Evolutionary conservation across 1,140 invertebrate species (phyloP).

Genomic region (Ditylenchus dipsaci): DNA sequence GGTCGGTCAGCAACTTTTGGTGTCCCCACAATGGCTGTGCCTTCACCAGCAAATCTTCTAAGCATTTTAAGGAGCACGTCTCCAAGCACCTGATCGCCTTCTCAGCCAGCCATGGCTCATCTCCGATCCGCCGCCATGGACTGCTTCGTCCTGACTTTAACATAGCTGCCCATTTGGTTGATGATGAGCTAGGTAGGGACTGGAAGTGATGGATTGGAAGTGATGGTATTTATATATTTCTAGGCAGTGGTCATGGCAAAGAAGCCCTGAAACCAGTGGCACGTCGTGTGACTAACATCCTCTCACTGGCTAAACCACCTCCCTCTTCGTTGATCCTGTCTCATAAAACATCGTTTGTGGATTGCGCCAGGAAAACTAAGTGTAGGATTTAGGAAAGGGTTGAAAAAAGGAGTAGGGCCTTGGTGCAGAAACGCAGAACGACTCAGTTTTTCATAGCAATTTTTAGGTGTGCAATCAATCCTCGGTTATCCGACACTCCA

Average conservation of each 20-base stretch:
- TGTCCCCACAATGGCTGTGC: constrained; percentile 42
- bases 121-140: background rate
- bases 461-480: too few species aligned
- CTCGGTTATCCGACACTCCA: too few species aligned
- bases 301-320: background rate
- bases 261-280: background rate
- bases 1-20: constrained; percentile 51
- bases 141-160: background rate
- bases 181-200: constrained; percentile 1
- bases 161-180: background rate
- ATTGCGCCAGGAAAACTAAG: background rate
- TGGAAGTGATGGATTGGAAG: background rate
- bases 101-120: background rate
- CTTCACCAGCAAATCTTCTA: constrained; percentile 52
- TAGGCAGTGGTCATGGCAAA: constrained; percentile 9
- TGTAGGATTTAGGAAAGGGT: background rate
- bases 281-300: background rate
- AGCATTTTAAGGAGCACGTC: constrained; percentile 52
- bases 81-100: constrained; percentile 40
- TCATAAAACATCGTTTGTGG: background rate
- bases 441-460: too few species aligned
- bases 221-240: too few species aligned
- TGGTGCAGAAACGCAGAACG: too few species aligned
- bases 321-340: background rate
- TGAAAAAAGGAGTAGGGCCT: too few species aligned